Evolutionary conservation across 2,888 invertebrate species (phyloP), one percentile per base, ranked within the genome.

Genomic region (Conchocele bisecta): DNA sequence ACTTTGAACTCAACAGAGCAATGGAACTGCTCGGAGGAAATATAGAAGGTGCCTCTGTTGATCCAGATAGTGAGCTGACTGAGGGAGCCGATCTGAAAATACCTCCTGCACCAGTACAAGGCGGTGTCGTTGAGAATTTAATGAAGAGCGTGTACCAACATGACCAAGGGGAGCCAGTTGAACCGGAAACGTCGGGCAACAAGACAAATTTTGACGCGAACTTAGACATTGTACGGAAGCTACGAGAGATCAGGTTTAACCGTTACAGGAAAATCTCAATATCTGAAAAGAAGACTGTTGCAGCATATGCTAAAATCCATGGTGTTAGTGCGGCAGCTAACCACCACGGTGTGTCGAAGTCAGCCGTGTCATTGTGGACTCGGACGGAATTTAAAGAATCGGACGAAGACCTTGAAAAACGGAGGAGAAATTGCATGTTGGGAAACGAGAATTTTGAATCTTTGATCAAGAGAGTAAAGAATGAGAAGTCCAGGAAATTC

Each of bases 301-400:
- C 76, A 9, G 63, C 41, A 3, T 72, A 61, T 54, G 76, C 76
- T 13, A 72, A 69, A 42, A 20, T 54, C 5, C 58, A 72, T 53
- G 69, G 76, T 7, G 72, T 72, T 1, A 76, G 72, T 26, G 37
- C 54, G 17, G 76, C 76, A 3, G 76, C 76, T 9, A 31, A 57
- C 5, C 61, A 58, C 54, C 73, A 42, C 37, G 69, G 69, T 29
- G 76, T 76, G 9, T 76, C 76, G 9, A 76, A 76, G 31, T 76
- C 76, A 4, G 72, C 76, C 2, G 76, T 76, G 7, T 76, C 76
- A 11, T 69, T 76, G 68, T 76, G 76, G 76, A 72, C 68, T 13
- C 56, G 69, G 26, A 61, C 57, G 20, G 76, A 76, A 31, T 76
- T 76, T 37, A 48, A 59, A 33, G 57, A 58, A 17, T 51, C 56